Percentiles rank a stretch among this genome's conserved stretches.
Conservation (phyloP, 1,140 invertebrate species). For the Nephotettix cincticeps region DNA sequence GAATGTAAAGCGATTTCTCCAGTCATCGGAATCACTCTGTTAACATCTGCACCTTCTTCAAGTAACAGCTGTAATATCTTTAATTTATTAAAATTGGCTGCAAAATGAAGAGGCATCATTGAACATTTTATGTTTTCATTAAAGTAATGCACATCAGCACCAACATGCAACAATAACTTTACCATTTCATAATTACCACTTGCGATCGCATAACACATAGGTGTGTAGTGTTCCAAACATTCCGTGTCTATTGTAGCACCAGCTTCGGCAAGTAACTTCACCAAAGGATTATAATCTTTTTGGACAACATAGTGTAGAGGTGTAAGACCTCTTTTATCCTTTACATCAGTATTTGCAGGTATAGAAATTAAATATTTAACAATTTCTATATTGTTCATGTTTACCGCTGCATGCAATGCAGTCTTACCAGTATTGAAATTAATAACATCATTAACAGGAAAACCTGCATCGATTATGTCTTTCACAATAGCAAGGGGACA, state of each 20-base stretch:
- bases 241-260: background rate
- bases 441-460: background rate
- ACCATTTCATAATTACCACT: constrained; percentile 1
- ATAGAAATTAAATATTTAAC: background rate
- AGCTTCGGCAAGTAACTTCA: background rate
- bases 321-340: background rate
- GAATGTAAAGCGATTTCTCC: background rate
- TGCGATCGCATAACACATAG: background rate
- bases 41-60: background rate
- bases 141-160: background rate
- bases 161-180: background rate
- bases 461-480: background rate
- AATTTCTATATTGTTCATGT: background rate
- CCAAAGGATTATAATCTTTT: background rate
- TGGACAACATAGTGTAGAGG: background rate
- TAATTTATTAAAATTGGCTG: background rate
- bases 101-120: background rate
- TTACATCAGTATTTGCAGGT: background rate
- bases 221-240: background rate
- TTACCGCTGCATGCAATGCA: background rate
- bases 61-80: background rate
- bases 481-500: background rate
- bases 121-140: background rate
- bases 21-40: background rate
- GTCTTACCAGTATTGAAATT: background rate